Evolutionary conservation across 2,797 vertebrate species (phyloP).

Genomic region (Hydrophis major): DNA sequence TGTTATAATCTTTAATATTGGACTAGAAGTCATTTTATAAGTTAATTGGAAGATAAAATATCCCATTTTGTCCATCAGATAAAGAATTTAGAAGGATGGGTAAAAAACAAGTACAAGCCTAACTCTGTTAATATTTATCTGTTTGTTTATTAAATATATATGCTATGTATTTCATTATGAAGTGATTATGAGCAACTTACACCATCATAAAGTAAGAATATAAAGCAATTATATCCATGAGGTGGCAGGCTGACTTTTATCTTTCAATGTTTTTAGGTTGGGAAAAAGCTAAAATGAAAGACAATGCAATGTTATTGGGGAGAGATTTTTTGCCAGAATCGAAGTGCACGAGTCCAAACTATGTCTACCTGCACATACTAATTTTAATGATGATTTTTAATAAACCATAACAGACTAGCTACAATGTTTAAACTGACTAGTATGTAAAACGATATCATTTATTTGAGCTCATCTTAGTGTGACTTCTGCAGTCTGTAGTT

Average conservation of each 20-base stretch:
- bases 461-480: background rate
- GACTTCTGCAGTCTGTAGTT: background rate
- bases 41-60: background rate
- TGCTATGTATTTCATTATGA: background rate
- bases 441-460: background rate
- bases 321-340: background rate
- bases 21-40: background rate
- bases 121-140: background rate
- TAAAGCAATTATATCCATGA: background rate
- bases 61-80: background rate
- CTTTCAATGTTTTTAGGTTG: background rate
- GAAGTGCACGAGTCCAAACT: background rate
- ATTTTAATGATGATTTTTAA: background rate
- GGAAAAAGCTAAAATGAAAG: background rate
- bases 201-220: background rate
- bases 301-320: background rate
- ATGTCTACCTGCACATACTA: background rate
- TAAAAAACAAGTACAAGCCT: background rate
- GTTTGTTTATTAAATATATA: background rate
- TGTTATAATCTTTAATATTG: background rate
- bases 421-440: background rate
- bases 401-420: background rate
- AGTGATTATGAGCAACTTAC: background rate
- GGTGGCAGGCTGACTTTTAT: background rate
- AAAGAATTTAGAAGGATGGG: background rate